phyloP scores from a whole-genome alignment of 2,113 vertebrate genomes.

The Colaptes auratus region DNA sequence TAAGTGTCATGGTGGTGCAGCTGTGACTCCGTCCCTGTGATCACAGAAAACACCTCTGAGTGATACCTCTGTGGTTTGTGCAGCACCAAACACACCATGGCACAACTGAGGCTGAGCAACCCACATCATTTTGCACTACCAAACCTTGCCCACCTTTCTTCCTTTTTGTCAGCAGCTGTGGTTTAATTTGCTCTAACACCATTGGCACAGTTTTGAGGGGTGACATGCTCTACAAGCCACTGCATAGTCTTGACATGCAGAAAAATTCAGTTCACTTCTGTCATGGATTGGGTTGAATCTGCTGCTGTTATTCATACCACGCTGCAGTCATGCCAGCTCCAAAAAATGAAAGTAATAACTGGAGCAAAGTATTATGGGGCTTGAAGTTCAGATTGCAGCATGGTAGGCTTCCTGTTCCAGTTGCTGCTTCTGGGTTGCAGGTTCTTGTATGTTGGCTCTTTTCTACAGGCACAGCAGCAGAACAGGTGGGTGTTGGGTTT shows the following conservation, averaged over 20 bases:
- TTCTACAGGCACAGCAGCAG: too few species aligned
- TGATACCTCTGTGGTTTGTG: neutral
- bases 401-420: too few species aligned
- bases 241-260: neutral
- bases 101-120: neutral
- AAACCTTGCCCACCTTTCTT: neutral
- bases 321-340: too few species aligned
- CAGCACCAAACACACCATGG: accelerated
- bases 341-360: too few species aligned
- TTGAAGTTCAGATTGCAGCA: too few species aligned
- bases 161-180: neutral
- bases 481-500: too few species aligned
- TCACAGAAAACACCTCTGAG: neutral
- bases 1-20: neutral
- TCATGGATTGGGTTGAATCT: neutral
- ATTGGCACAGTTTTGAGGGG: neutral
- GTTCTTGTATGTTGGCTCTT: too few species aligned
- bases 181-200: neutral
- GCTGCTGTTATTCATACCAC: too few species aligned
- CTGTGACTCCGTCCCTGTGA: accelerated
- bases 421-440: too few species aligned
- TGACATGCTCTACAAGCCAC: neutral
- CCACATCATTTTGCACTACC: neutral
- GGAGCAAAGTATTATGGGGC: too few species aligned
- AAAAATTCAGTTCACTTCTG: neutral